These are phyloP conservation scores for Helobdella robusta DNA, from an alignment of 2,888 invertebrate species.

Conservation along the genomic window DNA sequence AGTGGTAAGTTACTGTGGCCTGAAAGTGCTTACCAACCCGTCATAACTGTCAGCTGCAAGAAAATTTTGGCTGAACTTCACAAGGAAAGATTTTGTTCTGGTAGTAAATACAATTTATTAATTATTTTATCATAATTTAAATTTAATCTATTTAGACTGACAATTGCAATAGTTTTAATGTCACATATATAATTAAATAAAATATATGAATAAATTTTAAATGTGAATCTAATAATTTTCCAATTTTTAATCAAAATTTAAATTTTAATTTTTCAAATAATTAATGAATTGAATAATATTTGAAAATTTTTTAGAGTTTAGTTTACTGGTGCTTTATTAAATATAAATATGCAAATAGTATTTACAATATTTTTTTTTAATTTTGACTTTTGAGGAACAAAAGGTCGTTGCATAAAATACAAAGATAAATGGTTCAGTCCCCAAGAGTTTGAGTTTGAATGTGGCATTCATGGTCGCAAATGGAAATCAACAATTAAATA, in stretches of 20 bases:
- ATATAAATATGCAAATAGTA: not conserved
- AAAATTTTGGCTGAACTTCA: conserved; percentile 6
- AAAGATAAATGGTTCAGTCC: conserved; percentile 16
- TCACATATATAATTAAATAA: no score
- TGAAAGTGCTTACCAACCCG: not conserved
- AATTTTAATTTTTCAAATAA: not conserved
- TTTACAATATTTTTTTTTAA: not conserved
- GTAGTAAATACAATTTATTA: not conserved
- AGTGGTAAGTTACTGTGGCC: no score
- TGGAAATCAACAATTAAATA: conserved; percentile 9
- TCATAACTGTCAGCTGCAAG: not conserved
- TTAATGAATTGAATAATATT: not conserved
- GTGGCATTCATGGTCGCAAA: not conserved
- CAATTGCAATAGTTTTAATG: no score
- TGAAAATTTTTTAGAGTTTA: not conserved
- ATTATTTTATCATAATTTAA: no score
- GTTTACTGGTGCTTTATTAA: not conserved
- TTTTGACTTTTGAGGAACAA: not conserved
- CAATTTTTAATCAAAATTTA: not conserved
- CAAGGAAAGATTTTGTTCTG: conserved; percentile 9
- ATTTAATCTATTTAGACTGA: no score
- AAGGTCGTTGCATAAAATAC: conserved; percentile 8
- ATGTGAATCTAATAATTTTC: no score
- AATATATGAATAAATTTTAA: no score
- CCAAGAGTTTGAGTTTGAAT: not conserved